Conservation (phyloP, 2,113 vertebrate genomes). For the Choloepus hoffmanni region DNA sequence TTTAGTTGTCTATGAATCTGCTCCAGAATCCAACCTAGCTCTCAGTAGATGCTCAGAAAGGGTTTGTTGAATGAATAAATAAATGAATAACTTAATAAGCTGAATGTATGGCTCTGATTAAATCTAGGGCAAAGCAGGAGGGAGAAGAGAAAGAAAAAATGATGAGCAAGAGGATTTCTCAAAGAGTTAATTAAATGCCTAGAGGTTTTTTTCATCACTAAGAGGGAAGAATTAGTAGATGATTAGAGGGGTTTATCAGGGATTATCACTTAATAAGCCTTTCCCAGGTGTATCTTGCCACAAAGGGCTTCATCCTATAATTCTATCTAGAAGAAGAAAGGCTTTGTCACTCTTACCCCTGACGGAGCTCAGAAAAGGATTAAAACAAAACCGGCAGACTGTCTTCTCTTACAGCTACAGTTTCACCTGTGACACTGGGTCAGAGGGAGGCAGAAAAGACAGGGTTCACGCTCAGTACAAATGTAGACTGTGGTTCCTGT, state of each 20-base stretch:
- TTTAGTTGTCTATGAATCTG: not conserved
- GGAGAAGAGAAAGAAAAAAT: not conserved
- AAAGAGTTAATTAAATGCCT: slow-evolving; percentile 51
- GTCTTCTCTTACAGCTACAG: not conserved
- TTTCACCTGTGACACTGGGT: not conserved
- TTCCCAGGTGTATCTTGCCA: not conserved
- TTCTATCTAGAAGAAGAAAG: slow-evolving; percentile 40
- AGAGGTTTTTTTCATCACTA: not conserved
- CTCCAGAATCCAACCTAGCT: not conserved
- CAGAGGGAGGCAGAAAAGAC: not conserved
- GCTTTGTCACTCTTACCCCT: slow-evolving; percentile 40
- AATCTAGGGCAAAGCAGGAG: slow-evolving; percentile 1
- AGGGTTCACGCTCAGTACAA: not conserved
- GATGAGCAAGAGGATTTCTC: slow-evolving; percentile 40
- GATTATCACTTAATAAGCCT: slow-evolving; percentile 12
- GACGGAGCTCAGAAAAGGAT: slow-evolving; percentile 58
- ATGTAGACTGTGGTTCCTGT: not conserved
- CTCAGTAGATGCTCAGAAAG: not conserved
- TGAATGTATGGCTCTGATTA: slow-evolving; percentile 19
- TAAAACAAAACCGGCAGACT: not conserved
- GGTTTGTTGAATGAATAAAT: not conserved
- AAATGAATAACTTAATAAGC: not conserved
- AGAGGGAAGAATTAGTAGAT: not conserved
- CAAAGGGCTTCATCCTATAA: slow-evolving; percentile 38
- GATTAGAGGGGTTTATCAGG: not conserved